phyloP scores from a whole-genome alignment of 2,113 vertebrate genomes.

The Muntiacus reevesi region DNA sequence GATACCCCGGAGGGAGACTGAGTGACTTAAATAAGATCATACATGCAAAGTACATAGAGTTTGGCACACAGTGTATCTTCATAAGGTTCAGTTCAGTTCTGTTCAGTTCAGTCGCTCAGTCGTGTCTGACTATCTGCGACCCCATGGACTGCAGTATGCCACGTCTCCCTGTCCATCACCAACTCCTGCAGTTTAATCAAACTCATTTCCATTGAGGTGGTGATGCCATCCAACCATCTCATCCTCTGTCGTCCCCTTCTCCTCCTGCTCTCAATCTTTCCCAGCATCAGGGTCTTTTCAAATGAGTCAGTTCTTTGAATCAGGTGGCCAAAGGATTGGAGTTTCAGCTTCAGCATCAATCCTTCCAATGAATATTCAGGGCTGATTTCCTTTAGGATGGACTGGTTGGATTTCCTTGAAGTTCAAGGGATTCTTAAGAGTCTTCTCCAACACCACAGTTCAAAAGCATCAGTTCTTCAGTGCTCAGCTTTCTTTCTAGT shows the following conservation, averaged over 20 bases:
- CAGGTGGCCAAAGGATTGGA: not conserved
- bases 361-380: not conserved
- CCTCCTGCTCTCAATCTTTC: not conserved
- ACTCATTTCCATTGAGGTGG: not conserved
- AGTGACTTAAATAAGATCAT: not conserved
- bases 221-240: not conserved
- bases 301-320: not conserved
- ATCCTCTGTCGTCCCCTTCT: not conserved
- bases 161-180: not conserved
- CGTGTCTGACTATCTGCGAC: accelerated
- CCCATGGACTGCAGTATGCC: accelerated
- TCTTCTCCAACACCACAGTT: not conserved
- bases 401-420: not conserved
- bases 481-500: not conserved
- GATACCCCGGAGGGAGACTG: not conserved
- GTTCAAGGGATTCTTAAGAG: not conserved
- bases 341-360: not conserved
- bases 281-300: not conserved
- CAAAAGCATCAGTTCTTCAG: not conserved
- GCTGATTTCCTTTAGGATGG: not conserved
- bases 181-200: not conserved
- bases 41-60: not conserved
- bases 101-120: not conserved
- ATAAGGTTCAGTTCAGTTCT: not conserved
- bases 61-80: not conserved